Evolutionary conservation across 2,113 vertebrate genomes (phyloP).

Genomic region (Salminus brasiliensis): DNA sequence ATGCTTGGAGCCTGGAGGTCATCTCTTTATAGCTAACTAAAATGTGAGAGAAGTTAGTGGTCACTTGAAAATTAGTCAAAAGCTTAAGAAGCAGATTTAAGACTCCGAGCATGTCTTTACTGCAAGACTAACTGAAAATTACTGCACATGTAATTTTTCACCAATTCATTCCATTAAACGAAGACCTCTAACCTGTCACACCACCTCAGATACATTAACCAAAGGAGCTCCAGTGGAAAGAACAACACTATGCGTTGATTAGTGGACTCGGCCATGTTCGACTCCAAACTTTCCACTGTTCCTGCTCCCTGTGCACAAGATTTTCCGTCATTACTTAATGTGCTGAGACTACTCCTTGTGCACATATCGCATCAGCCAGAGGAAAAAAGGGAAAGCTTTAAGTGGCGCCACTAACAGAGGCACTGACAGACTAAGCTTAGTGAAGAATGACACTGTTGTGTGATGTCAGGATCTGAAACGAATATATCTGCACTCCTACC

Average conservation of each 20-base stretch:
- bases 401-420: neutral
- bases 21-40: no score
- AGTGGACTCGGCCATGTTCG: conserved; percentile 40
- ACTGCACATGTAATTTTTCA: no score
- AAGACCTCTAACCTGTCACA: neutral
- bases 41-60: no score
- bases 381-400: neutral
- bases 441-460: conserved; percentile 1
- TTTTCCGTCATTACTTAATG: conserved; percentile 24
- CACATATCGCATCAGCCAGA: conserved; percentile 10
- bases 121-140: no score
- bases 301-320: neutral
- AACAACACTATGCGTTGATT: conserved; percentile 37
- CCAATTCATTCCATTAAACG: neutral
- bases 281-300: conserved; percentile 50
- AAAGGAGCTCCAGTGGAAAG: conserved; percentile 54
- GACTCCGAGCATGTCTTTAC: no score
- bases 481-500: neutral
- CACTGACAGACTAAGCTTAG: conserved; percentile 17
- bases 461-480: conserved; percentile 1
- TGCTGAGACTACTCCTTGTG: neutral
- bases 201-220: neutral
- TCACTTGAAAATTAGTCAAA: no score
- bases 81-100: no score
- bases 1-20: no score